A percentile compares a stretch with the other conserved stretches of the same genome.
phyloP scores from a whole-genome alignment of 2,888 invertebrate genomes.

The Malthinus seriepunctatus region DNA sequence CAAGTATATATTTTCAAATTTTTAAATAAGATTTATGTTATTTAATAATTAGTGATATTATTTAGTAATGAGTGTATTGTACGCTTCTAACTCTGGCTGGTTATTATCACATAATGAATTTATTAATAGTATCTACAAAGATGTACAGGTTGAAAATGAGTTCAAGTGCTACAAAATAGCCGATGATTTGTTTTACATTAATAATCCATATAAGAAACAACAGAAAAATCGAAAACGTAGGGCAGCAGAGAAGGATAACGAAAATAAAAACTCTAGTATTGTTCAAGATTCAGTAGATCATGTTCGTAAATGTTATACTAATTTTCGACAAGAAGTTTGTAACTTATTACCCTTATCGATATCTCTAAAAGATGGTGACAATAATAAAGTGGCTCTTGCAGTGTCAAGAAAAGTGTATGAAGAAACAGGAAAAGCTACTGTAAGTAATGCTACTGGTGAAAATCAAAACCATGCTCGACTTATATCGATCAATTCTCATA shows the following conservation, averaged over 20 bases:
- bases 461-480: constrained; percentile 60
- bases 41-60: too few relatives aligned
- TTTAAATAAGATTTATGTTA: too few relatives aligned
- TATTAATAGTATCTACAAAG: constrained; percentile 54
- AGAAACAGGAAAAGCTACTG: constrained; percentile 44
- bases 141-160: constrained; percentile 40
- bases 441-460: constrained; percentile 58
- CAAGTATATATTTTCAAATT: too few relatives aligned
- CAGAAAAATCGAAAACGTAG: constrained; percentile 41
- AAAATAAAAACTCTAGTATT: background rate
- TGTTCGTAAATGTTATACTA: background rate
- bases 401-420: constrained; percentile 51
- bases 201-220: constrained; percentile 48
- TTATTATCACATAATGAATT: constrained; percentile 58
- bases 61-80: constrained; percentile 53
- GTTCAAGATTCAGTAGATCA: background rate
- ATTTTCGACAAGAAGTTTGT: constrained; percentile 4
- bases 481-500: constrained; percentile 54
- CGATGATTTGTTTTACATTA: constrained; percentile 55
- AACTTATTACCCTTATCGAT: background rate
- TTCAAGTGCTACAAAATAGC: constrained; percentile 45
- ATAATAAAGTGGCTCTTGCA: constrained; percentile 33
- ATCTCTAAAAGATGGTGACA: background rate
- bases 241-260: constrained; percentile 39
- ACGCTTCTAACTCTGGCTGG: constrained; percentile 51